Base-by-base conservation (phyloP, 2,888 invertebrate species). In the Melanotus villosus region DNA sequence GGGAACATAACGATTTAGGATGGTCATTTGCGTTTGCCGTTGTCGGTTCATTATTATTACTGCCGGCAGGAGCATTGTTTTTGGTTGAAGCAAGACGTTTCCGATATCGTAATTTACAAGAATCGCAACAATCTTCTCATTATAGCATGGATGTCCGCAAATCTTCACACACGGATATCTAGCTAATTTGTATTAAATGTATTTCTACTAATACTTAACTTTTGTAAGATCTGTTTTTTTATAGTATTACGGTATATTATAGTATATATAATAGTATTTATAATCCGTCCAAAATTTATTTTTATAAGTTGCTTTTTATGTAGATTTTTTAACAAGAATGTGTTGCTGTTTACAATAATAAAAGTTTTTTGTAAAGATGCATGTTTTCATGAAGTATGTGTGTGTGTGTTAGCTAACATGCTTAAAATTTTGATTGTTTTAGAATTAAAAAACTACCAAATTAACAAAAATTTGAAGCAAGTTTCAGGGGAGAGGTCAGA, bases 1-100 rank as follows among this genome's bases (percentile, higher is more conserved):
- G 97, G 93, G 95, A 98, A 79, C 94, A 97, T 82, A 98, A 98
- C 85, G 93, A 96, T 82, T 89, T 98, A 62, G 93, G 97, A 9
- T 98, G 97, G 96, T 95, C 97, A 0, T 98, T 91, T 85, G 98
- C 95, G 0, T 86, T 98, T 32, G 96, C 91, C 14, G 93, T 92
- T 1, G 85, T 95, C 43, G 96, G 96, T 1, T 92, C 93, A 0
- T 86, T 95, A 23, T 83, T 91, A 43, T 86, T 95, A 1, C 88
- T 94, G 69, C 91, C 94, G 0, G 90, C 93, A 7, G 95, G 95
- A 7, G 88, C 92, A 52, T 85, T 97, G 4, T 97, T 94, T 81
- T 86, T 96, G 71, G 89, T 96, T 0, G 96, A 97, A 85, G 95
- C 93, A 0, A 89, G 93, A 75, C 90, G 93, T 36, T 91, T 92